Percentiles rank a stretch among this genome's conserved stretches.
These are phyloP conservation scores for Crossocerus cetratus DNA, from an alignment of 2,888 invertebrate genomes.

Conservation along the genomic window DNA sequence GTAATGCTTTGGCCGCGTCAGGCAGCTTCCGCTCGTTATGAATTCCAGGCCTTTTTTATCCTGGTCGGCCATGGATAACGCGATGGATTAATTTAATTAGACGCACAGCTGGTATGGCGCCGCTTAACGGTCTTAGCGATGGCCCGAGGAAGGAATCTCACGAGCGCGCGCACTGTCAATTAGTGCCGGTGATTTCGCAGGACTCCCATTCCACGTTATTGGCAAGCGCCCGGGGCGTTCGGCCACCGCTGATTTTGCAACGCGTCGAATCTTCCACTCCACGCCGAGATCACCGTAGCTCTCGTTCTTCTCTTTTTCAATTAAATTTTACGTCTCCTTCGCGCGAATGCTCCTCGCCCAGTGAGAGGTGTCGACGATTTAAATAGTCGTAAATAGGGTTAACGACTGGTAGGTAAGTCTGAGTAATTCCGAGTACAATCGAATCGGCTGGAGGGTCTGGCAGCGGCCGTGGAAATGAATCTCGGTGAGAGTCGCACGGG, in stretches of 20 bases:
- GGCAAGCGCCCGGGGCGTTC: neutral
- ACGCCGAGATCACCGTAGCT: constrained; percentile 1
- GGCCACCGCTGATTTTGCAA: neutral
- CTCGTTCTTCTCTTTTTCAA: constrained; percentile 4
- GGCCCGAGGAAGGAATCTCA: constrained; percentile 5
- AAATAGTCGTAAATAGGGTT: constrained; percentile 4
- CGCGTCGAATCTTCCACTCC: neutral
- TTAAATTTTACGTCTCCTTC: constrained; percentile 22
- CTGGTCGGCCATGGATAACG: neutral
- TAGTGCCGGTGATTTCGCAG: constrained; percentile 8
- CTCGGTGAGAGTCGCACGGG: neutral
- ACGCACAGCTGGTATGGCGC: neutral
- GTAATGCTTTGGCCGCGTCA: neutral
- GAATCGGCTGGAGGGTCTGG: neutral
- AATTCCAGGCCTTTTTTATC: neutral
- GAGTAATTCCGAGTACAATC: neutral
- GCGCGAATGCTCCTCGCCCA: neutral
- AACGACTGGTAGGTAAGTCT: neutral
- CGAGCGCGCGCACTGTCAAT: constrained; percentile 11
- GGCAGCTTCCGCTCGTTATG: neutral
- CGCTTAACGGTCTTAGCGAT: neutral
- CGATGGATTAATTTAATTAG: neutral
- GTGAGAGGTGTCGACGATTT: constrained; percentile 6
- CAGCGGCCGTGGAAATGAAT: neutral
- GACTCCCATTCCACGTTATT: constrained; percentile 15